phyloP scores from a whole-genome alignment of 2,797 vertebrate genomes.

The Peromyscus nudipes region DNA sequence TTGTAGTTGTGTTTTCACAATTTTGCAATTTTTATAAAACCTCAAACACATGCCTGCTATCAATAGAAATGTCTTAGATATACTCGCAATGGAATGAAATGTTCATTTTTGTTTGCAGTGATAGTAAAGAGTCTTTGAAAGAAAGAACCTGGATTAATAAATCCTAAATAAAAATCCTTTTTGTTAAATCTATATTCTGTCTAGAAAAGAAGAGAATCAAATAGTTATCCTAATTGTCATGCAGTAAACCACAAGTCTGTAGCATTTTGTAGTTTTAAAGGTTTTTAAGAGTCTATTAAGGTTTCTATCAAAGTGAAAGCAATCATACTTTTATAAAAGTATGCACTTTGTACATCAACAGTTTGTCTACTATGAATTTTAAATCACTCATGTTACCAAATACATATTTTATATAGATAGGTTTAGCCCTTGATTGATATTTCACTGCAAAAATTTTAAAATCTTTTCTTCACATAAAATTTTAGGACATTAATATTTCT shows the following conservation, averaged over 20 bases:
- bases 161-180: neutral
- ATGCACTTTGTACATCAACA: neutral
- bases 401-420: neutral
- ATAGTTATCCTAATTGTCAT: neutral
- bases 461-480: neutral
- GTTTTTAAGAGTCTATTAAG: neutral
- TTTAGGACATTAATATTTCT: neutral
- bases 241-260: neutral
- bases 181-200: constrained; percentile 14
- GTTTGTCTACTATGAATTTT: neutral
- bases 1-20: neutral
- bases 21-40: neutral
- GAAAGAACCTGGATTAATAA: neutral
- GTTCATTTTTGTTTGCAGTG: neutral
- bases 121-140: constrained; percentile 33
- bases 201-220: neutral
- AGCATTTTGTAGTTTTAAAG: constrained; percentile 13
- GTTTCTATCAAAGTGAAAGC: neutral
- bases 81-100: neutral
- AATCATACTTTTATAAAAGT: neutral
- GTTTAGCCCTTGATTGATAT: too few relatives aligned
- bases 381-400: neutral
- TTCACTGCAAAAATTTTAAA: constrained; percentile 22
- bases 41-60: neutral
- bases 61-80: neutral